A percentile compares a stretch with the other conserved stretches of the same genome.
These are phyloP conservation scores for Pampusana beccarii DNA, from an alignment of 2,113 vertebrate species.

Conservation along the genomic window DNA sequence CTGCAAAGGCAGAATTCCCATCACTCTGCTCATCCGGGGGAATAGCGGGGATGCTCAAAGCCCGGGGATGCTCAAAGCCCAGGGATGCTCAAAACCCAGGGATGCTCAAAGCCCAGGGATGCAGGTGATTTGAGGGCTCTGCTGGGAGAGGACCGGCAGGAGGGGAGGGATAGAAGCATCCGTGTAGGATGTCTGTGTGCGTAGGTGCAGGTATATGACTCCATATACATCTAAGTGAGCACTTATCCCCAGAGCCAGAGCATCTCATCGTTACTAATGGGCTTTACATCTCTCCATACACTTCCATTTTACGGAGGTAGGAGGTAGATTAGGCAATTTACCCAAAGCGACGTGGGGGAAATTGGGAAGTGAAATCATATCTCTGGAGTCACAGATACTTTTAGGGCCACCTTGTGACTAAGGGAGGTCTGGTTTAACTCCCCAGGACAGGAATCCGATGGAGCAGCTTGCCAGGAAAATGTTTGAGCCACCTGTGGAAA, in stretches of 20 bases:
- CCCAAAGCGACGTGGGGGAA: rapidly evolving
- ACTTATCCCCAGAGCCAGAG: not conserved
- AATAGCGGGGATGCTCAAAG: not conserved
- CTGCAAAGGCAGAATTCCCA: not conserved
- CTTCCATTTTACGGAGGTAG: not conserved
- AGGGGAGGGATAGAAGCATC: not conserved
- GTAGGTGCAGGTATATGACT: not conserved
- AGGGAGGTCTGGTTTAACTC: not conserved
- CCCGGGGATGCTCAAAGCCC: not conserved
- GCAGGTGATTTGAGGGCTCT: not conserved
- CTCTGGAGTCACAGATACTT: not conserved
- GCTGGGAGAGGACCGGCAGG: not conserved
- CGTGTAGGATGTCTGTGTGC: rapidly evolving
- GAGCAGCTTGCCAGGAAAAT: not conserved
- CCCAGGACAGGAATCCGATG: not conserved
- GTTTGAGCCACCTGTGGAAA: not conserved
- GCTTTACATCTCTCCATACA: not conserved
- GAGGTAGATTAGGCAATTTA: not conserved
- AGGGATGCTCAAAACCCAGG: not conserved
- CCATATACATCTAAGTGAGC: not conserved
- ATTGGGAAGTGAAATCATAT: not conserved
- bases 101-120: not conserved
- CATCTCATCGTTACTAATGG: not conserved
- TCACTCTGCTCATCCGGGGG: rapidly evolving
- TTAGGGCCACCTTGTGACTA: not conserved